A percentile compares a stretch with the other conserved stretches of the same genome.
Evolutionary conservation across 2,888 invertebrate species (phyloP).

Genomic region (Morinoia aosen): DNA sequence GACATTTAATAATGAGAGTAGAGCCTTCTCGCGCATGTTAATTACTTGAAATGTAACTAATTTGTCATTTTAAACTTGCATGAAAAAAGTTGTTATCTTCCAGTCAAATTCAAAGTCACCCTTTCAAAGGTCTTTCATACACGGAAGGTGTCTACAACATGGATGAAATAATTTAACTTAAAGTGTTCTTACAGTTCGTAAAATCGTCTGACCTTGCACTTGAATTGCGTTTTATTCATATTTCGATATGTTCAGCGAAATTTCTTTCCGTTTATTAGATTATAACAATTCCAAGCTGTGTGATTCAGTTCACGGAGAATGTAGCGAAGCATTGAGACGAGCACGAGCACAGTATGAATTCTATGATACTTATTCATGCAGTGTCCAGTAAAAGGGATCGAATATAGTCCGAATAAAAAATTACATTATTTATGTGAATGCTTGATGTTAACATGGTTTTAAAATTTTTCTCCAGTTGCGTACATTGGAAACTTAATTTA

Average conservation of each 20-base stretch:
- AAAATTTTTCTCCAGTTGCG: not conserved
- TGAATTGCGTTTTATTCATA: too few relatives aligned
- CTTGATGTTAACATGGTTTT: not conserved
- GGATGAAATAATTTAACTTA: not conserved
- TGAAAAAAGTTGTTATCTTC: not conserved
- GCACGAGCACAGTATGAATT: not conserved
- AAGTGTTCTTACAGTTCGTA: not conserved
- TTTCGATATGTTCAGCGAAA: too few relatives aligned
- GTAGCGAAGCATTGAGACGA: not conserved
- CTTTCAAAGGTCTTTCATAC: not conserved
- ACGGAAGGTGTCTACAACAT: not conserved
- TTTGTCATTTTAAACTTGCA: not conserved
- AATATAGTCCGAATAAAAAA: not conserved
- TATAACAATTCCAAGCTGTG: not conserved
- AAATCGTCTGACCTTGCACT: too few relatives aligned
- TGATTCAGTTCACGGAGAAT: too few relatives aligned
- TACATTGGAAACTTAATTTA: not conserved
- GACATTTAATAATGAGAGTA: not conserved
- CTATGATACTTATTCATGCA: not conserved
- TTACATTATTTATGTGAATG: not conserved
- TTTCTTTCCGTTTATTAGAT: too few relatives aligned
- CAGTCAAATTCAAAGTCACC: not conserved
- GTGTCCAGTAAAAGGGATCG: not conserved
- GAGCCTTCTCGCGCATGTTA: not conserved
- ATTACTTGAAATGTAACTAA: not conserved